Percentiles rank a stretch among this genome's conserved stretches.
Evolutionary conservation across 1,140 invertebrate species (phyloP).

Genomic region (Heliconius hermathena): DNA sequence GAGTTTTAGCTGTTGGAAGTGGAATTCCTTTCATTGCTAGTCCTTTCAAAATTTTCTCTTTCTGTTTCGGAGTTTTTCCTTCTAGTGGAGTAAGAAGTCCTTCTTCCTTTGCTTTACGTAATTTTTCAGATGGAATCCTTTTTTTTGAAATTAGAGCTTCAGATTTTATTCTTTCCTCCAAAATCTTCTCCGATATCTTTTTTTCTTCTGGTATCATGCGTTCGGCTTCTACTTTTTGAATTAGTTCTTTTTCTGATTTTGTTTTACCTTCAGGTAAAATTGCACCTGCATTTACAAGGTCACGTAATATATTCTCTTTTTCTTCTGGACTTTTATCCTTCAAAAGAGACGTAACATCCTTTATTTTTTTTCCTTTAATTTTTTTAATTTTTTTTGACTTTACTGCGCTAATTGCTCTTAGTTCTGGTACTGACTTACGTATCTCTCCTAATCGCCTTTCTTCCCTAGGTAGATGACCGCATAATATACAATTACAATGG

Average conservation of each 20-base stretch:
- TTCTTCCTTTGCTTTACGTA: constrained; percentile 38
- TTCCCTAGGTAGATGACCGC: constrained; percentile 55
- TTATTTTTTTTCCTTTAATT: constrained; percentile 35
- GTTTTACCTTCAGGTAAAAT: constrained; percentile 34
- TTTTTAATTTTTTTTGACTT: constrained; percentile 28
- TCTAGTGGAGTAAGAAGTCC: constrained; percentile 45
- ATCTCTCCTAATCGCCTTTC: constrained; percentile 50
- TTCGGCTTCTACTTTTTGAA: constrained; percentile 43
- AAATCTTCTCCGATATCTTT: not conserved
- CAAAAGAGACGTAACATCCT: constrained; percentile 36
- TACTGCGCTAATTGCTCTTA: constrained; percentile 6
- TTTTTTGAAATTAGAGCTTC: constrained; percentile 41
- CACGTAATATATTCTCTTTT: constrained; percentile 46
- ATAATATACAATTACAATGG: constrained; percentile 64
- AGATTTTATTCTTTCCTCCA: constrained; percentile 15
- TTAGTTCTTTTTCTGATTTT: constrained; percentile 43
- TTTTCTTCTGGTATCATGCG: constrained; percentile 36
- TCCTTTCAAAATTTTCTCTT: constrained; percentile 50
- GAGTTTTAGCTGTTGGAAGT: constrained; percentile 23
- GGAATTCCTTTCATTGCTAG: constrained; percentile 45
- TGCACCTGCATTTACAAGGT: constrained; percentile 22
- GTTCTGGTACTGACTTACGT: constrained; percentile 43
- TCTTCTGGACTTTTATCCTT: constrained; percentile 40
- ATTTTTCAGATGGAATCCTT: constrained; percentile 21
- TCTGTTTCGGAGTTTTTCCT: constrained; percentile 47